Percentiles rank a stretch among this genome's conserved stretches.
Evolutionary conservation across 2,797 vertebrate species (phyloP).

Genomic region (Bryconaethiops microstoma): DNA sequence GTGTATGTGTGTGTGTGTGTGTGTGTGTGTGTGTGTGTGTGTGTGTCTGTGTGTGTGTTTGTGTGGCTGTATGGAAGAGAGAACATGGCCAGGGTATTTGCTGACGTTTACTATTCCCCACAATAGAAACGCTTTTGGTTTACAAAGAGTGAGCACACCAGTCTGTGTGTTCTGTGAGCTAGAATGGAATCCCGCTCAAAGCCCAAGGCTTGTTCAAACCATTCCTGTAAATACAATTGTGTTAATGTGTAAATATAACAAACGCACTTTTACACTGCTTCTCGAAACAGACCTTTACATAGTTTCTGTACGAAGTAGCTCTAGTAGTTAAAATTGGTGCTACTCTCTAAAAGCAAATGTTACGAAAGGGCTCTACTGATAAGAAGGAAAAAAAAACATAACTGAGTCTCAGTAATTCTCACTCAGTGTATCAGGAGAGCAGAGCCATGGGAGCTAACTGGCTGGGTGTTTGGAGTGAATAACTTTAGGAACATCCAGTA

Average conservation of each 20-base stretch:
- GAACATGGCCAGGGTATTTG: conserved; percentile 50
- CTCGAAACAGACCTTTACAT: background rate
- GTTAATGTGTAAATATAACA: background rate
- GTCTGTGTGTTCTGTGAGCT: background rate
- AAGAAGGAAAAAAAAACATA: background rate
- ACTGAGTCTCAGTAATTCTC: conserved; percentile 36
- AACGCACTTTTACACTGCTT: background rate
- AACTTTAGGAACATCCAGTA: conserved; percentile 50
- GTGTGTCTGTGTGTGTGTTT: conserved; percentile 18
- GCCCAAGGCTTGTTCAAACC: background rate
- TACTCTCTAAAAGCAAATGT: background rate
- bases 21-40: conserved; percentile 29
- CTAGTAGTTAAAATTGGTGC: background rate
- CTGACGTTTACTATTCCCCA: conserved; percentile 45
- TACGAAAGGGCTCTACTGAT: background rate
- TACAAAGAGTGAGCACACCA: conserved; percentile 35
- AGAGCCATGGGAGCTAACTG: background rate
- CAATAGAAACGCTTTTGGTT: conserved; percentile 46
- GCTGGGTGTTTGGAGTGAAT: conserved; percentile 19
- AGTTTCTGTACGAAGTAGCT: background rate
- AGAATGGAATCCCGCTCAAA: background rate
- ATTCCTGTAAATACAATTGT: background rate
- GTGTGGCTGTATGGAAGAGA: conserved; percentile 23
- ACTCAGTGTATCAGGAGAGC: conserved; percentile 24
- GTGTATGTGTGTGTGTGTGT: conserved; percentile 22